phyloP scores from a whole-genome alignment of 1,140 invertebrate genomes.

The Trissolcus basalis region DNA sequence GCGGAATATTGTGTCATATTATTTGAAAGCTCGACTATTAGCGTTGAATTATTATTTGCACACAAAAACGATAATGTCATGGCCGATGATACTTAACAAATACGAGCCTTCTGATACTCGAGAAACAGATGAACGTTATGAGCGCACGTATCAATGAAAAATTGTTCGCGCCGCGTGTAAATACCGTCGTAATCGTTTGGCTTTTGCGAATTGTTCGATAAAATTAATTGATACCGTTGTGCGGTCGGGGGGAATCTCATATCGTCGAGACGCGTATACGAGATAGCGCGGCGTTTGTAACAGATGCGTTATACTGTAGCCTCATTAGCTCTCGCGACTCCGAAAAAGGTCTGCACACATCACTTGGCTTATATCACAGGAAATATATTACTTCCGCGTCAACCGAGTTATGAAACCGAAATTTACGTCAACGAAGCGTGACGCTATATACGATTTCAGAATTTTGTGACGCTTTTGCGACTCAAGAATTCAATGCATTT shows the following conservation, averaged over 20 bases:
- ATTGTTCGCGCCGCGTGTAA: constrained; percentile 4
- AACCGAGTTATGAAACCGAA: constrained; percentile 55
- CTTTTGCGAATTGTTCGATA: constrained; percentile 28
- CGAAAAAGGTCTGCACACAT: constrained; percentile 45
- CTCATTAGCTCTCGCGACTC: constrained; percentile 43
- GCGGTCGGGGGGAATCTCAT: constrained; percentile 16
- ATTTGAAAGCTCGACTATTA: constrained; percentile 1
- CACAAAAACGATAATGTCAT: constrained; percentile 14
- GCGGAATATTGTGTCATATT: no score
- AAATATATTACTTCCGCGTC: constrained; percentile 59
- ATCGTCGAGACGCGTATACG: constrained; percentile 21
- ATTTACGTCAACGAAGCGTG: constrained; percentile 51
- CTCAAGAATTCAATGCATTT: constrained; percentile 46
- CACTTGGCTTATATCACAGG: constrained; percentile 50
- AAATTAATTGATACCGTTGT: constrained; percentile 26
- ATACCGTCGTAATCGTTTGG: constrained; percentile 13
- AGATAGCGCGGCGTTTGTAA: constrained; percentile 42
- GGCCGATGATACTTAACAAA: constrained; percentile 19
- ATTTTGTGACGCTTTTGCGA: constrained; percentile 42
- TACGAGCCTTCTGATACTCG: not conserved
- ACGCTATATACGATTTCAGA: constrained; percentile 11
- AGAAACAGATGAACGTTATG: not conserved
- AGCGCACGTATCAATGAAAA: constrained; percentile 18
- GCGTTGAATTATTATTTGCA: constrained; percentile 10
- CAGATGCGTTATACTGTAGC: constrained; percentile 55